Evolutionary conservation across 2,888 invertebrate genomes (phyloP).

Genomic region (Limnephilus marmoratus): DNA sequence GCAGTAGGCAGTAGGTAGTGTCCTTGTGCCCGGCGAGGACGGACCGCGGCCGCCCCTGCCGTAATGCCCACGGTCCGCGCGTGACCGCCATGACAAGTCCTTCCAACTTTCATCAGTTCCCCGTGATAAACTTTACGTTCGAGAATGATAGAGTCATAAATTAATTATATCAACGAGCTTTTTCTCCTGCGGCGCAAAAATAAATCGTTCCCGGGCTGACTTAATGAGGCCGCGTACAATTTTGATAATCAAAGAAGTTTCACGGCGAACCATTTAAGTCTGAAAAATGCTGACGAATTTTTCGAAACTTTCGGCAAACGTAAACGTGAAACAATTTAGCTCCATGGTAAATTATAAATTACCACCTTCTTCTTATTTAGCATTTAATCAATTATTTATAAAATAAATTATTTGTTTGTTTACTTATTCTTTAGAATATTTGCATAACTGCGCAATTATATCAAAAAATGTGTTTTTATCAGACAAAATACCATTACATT

Average conservation of each 20-base stretch:
- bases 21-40: not conserved
- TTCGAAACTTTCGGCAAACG: not conserved
- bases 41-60: not conserved
- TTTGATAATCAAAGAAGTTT: constrained; percentile 50
- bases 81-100: constrained; percentile 58
- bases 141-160: constrained; percentile 61
- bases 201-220: constrained; percentile 41
- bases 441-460: too few relatives aligned
- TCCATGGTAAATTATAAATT: not conserved
- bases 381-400: not conserved
- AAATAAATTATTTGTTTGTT: not conserved
- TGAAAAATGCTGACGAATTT: not conserved
- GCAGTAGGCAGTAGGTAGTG: not conserved
- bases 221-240: constrained; percentile 49
- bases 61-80: constrained; percentile 40
- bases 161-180: constrained; percentile 60
- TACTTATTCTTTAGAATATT: not conserved
- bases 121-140: constrained; percentile 57
- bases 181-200: constrained; percentile 46
- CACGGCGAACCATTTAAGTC: constrained; percentile 1
- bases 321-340: not conserved
- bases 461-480: not conserved
- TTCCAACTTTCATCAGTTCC: constrained; percentile 53
- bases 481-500: not conserved
- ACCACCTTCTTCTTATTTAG: not conserved